Base-by-base conservation (phyloP, 2,113 vertebrate species). In the Dipodomys merriami region DNA sequence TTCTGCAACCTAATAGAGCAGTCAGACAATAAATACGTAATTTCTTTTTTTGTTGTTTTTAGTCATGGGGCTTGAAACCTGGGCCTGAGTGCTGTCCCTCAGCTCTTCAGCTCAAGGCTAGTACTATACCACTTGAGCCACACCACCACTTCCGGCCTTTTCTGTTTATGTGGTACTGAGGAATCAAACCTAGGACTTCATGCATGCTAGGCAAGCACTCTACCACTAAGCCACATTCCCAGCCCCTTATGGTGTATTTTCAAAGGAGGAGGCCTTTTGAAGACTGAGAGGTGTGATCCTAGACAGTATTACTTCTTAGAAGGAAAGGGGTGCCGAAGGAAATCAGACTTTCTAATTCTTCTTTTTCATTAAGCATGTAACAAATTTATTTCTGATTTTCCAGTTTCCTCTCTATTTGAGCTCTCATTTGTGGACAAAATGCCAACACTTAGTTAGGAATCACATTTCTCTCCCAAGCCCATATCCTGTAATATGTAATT, bases 341-440 rank as follows among this genome's bases (percentile, higher is more conserved):
- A 87, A 86, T 44, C 29, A 69, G 86, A 76, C 72, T 94, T 87
- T 95, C 15, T 16, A 64, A 6, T 39, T 39, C 39, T 39, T 39
- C 62, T 53, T 30, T 7, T 30, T 60, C 53, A 29, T 74, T 29
- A 93, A 84, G 96, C 86, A 90, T 83, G 83, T 35, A 62, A 77
- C 64, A 60, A 68, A 46, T 62, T 92, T 67, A 80, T 81, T 86
- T 57, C 10, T 88, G 46, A 19, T 35, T 93, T 93, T 90, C 57
- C 35, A 53, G 1, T 83, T 96, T 95, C 88, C 64, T 91, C 23
- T 92, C 25, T n/a, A 18, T 33, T 73, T 89, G 73, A 23, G 8
- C 15, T 86, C 67, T 93, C 13, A 76, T 92, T 93, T 23, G 49
- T 73, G 33, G 49, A 79, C 71, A 90, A 86, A 86, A 86, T 83